phyloP scores from a whole-genome alignment of 2,888 invertebrate species.

The Sturmia bella region DNA sequence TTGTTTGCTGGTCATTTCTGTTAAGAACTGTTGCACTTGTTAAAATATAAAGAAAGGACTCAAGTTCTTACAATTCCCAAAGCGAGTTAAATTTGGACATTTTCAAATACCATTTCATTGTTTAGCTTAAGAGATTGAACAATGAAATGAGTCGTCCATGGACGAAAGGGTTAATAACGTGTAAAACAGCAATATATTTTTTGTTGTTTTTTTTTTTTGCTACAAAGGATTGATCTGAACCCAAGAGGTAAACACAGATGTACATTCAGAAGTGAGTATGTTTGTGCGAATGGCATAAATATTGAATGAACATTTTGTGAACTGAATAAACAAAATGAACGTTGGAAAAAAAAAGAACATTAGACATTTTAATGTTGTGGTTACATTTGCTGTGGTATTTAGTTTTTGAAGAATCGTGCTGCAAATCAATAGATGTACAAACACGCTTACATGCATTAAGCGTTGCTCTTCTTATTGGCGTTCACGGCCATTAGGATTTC shows the following conservation, averaged over 20 bases:
- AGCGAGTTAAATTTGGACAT: constrained; percentile 45
- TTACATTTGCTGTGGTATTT: constrained; percentile 58
- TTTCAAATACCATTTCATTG: constrained; percentile 57
- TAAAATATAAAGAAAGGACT: constrained; percentile 42
- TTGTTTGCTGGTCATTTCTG: constrained; percentile 61
- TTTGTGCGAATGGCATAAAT: constrained; percentile 22
- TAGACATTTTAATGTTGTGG: constrained; percentile 57
- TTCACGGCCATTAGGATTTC: constrained; percentile 55
- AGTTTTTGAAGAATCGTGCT: constrained; percentile 65
- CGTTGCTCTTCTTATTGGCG: constrained; percentile 28
- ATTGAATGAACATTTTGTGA: constrained; percentile 27
- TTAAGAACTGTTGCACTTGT: constrained; percentile 44
- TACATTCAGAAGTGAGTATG: not conserved
- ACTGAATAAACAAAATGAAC: constrained; percentile 8
- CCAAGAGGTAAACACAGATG: constrained; percentile 3
- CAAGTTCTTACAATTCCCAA: constrained; percentile 62
- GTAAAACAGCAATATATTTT: constrained; percentile 31
- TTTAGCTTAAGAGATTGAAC: constrained; percentile 43
- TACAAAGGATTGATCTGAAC: constrained; percentile 31
- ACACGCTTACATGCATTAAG: constrained; percentile 9
- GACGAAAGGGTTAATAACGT: constrained; percentile 60
- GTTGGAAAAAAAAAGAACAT: constrained; percentile 27
- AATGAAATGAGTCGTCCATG: constrained; percentile 14
- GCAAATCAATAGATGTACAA: constrained; percentile 48
- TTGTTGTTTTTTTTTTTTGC: not conserved